Conservation (phyloP, 1,140 invertebrate species). For the Hypsibius dujardini region DNA sequence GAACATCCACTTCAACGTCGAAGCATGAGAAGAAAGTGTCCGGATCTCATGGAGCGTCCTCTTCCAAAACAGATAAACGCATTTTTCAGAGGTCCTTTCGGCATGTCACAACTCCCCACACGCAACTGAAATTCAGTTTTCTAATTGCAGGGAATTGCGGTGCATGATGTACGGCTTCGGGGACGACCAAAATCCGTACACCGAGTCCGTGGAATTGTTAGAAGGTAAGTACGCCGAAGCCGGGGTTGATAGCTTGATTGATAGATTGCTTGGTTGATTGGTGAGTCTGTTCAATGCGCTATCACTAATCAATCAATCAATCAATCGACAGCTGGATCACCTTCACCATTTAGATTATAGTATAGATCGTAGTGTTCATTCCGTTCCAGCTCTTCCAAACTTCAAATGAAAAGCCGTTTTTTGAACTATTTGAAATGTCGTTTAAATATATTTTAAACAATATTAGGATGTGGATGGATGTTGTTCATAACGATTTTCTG, state of each 20-base stretch:
- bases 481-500: not conserved
- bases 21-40: constrained; percentile 8
- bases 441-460: too few species aligned
- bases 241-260: too few species aligned
- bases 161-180: constrained; percentile 99
- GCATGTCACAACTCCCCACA: not conserved
- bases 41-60: not conserved
- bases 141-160: constrained; percentile 40
- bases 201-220: constrained; percentile 89
- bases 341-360: too few species aligned
- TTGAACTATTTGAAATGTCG: too few species aligned
- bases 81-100: not conserved
- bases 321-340: too few species aligned
- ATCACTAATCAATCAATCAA: too few species aligned
- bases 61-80: not conserved
- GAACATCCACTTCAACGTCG: constrained; percentile 7
- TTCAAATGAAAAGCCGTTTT: too few species aligned
- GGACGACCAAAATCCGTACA: constrained; percentile 97
- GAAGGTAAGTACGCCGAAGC: constrained; percentile 52
- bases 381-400: too few species aligned
- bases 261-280: too few species aligned
- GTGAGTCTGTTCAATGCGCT: too few species aligned
- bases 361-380: too few species aligned
- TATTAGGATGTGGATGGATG: too few species aligned
- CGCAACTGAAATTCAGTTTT: constrained; percentile 18